Base-by-base conservation (phyloP, 2,888 invertebrate species). In the Phengaris arion region DNA sequence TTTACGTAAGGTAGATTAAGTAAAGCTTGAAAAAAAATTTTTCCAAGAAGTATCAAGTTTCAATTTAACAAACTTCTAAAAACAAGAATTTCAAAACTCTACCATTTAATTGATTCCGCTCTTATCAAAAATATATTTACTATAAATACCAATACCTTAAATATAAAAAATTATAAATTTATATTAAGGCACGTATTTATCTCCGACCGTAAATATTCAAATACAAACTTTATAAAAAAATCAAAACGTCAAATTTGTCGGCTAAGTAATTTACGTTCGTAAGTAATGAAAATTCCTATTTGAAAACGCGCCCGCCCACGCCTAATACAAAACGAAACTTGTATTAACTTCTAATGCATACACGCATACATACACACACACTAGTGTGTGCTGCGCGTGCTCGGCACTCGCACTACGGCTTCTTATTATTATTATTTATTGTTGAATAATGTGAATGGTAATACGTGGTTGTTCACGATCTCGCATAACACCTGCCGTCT, bases 401-500 rank as follows among this genome's bases (percentile, higher is more conserved):
- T 91, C 87, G 90, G 89, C 92, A 89, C 92, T 92, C 92, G 93
- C 87, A 91, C 91, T 89, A 87, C 90, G 90, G 92, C 93, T 92
- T 91, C 92, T 93, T 93, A 90, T 92, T 93, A 92, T 92, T 92
- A 92, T 93, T 93, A 93, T 93, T 93, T 93, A 93, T 93, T 89
- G 93, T 93, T 92, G 93, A 92, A 93, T 93, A 93, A 93, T 92
- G 90, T 93, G 93, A 93, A 93, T 93, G 92, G 93, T 93, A 93
- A 93, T 93, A 92, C 93, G 89, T 93, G 92, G 92, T 91, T 92
- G 93, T 93, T 93, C 94, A 93, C 94, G 94, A 94, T 93, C 92
- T 90, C 92, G 93, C 94, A 91, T 91, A 93, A 90, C 94, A 94
- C 94, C 94, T 94, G 94, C 94, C 94, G 91, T 91, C 88, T 93